A percentile compares a stretch with the other conserved stretches of the same genome.
Evolutionary conservation across 2,797 vertebrate genomes (phyloP).

Genomic region (Hipposideros larvatus): DNA sequence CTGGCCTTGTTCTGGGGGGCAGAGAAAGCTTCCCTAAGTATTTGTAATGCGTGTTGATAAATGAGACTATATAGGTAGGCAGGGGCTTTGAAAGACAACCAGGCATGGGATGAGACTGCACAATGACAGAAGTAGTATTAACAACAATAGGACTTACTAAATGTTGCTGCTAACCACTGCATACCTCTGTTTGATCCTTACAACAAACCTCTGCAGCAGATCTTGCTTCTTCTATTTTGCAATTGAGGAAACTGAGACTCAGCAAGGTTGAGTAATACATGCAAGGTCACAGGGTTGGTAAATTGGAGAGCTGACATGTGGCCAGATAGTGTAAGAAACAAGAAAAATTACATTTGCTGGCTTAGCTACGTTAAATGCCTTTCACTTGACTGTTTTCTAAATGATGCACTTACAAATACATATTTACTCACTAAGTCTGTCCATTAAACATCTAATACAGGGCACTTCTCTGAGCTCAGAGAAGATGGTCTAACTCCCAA

Average conservation of each 20-base stretch:
- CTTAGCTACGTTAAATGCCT: constrained; percentile 42
- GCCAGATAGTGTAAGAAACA: background rate
- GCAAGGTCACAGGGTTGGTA: background rate
- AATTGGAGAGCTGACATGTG: background rate
- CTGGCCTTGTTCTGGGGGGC: background rate
- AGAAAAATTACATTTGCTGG: constrained; percentile 22
- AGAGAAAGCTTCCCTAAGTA: background rate
- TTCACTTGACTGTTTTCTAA: constrained; percentile 40
- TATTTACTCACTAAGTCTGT: constrained; percentile 60
- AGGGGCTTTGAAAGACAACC: background rate
- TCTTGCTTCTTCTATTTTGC: background rate
- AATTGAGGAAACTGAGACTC: constrained; percentile 55
- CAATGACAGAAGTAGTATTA: background rate
- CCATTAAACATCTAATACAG: constrained; percentile 44
- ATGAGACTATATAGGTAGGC: background rate
- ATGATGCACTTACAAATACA: constrained; percentile 33
- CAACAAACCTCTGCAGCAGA: background rate
- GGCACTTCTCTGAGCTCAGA: constrained; percentile 8
- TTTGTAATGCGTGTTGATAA: background rate
- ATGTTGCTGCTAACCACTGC: background rate
- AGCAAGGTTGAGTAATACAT: background rate
- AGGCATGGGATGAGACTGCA: background rate
- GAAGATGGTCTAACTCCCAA: constrained; percentile 63
- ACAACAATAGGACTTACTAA: background rate
- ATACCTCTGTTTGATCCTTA: background rate